phyloP scores from a whole-genome alignment of 2,888 invertebrate species.

The Oscheius sp. region DNA sequence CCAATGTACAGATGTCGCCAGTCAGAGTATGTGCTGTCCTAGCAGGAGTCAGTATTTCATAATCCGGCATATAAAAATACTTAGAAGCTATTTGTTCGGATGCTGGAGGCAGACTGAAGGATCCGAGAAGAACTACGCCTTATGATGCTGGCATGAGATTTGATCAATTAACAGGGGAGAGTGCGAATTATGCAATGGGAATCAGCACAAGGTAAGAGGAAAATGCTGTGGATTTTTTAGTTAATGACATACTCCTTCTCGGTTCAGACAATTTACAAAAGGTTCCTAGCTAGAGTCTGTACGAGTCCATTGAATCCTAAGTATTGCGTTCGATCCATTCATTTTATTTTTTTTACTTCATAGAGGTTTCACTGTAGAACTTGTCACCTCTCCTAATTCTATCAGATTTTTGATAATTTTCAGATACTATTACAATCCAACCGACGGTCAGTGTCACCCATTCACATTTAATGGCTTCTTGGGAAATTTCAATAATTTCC shows the following conservation, averaged over 20 bases:
- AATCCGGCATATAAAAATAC: not conserved
- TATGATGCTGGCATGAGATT: conserved; percentile 53
- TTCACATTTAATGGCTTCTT: conserved; percentile 58
- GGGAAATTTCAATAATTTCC: conserved; percentile 60
- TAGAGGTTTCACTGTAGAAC: too few species aligned
- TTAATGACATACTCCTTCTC: too few species aligned
- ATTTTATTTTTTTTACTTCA: not conserved
- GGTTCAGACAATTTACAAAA: too few species aligned
- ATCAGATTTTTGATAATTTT: not conserved
- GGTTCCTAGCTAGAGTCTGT: too few species aligned
- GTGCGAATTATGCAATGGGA: conserved; percentile 50
- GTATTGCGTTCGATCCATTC: not conserved
- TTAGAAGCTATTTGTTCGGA: conserved; percentile 53
- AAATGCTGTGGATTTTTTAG: too few species aligned
- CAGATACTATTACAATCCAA: conserved; percentile 57
- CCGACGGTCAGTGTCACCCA: conserved; percentile 55
- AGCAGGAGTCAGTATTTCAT: conserved; percentile 40
- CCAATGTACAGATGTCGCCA: conserved; percentile 52
- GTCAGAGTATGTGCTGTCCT: conserved; percentile 55
- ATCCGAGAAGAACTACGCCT: conserved; percentile 36
- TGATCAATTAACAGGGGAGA: conserved; percentile 52
- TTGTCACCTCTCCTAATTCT: not conserved
- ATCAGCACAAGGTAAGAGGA: conserved; percentile 46
- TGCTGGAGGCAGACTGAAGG: conserved; percentile 44
- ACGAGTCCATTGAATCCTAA: too few species aligned